Conservation (phyloP, 2,113 vertebrate genomes). For the Tenrec ecaudatus region DNA sequence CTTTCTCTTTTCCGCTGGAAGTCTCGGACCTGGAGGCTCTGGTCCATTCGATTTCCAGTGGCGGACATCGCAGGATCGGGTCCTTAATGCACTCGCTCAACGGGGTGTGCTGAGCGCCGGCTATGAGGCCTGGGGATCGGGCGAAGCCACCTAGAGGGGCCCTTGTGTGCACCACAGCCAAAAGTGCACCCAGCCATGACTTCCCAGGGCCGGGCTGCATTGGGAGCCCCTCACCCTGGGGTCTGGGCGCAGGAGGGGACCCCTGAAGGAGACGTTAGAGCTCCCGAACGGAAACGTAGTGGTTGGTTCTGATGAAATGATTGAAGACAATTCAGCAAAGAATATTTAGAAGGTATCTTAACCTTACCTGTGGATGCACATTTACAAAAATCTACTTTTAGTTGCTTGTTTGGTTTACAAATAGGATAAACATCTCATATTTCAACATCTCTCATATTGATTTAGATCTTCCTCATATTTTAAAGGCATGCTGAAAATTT, state of each 20-base stretch:
- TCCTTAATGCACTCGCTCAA: neutral
- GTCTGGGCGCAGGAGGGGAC: neutral
- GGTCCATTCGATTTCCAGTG: neutral
- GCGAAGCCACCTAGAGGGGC: neutral
- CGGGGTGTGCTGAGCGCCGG: neutral
- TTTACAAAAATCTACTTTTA: conserved; percentile 56
- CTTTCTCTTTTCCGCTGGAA: neutral
- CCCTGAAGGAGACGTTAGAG: neutral
- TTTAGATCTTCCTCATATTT: neutral
- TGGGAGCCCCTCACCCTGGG: neutral
- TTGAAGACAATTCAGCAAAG: conserved; percentile 44
- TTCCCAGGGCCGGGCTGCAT: neutral
- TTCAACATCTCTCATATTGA: neutral
- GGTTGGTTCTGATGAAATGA: conserved; percentile 41
- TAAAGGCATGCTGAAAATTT: conserved; percentile 27
- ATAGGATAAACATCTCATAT: neutral
- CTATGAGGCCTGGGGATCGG: neutral
- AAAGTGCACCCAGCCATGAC: neutral
- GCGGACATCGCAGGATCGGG: neutral
- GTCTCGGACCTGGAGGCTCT: neutral
- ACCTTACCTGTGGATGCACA: neutral
- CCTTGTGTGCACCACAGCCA: neutral
- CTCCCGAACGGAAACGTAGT: conserved; percentile 16
- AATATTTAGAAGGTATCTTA: neutral
- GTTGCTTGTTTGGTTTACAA: conserved; percentile 35